These are phyloP conservation scores for Pipistrellus pygmaeus DNA, from an alignment of 2,797 vertebrate genomes.

Conservation along the genomic window DNA sequence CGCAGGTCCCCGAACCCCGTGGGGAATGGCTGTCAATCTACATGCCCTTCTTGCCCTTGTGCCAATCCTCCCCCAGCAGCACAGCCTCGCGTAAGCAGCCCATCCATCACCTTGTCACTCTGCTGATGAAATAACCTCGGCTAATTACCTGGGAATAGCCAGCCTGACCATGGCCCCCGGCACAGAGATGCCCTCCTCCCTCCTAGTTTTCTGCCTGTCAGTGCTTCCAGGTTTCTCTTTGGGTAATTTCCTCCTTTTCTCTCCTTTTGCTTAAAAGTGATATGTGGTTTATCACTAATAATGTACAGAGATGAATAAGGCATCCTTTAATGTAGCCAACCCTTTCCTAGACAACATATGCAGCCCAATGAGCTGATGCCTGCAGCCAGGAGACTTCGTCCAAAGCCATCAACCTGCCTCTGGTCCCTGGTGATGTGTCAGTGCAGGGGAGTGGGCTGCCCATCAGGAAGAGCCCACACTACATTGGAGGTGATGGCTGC, in stretches of 20 bases:
- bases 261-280: slow-evolving; percentile 46
- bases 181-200: not conserved
- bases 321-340: not conserved
- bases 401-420: not conserved
- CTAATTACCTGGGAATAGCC: slow-evolving; percentile 15
- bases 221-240: not conserved
- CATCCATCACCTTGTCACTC: not conserved
- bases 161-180: not conserved
- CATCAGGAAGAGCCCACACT: not conserved
- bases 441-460: not conserved
- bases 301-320: slow-evolving; percentile 61
- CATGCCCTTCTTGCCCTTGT: not conserved
- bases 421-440: not conserved
- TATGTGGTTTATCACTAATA: slow-evolving; percentile 77
- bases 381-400: not conserved
- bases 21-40: not conserved
- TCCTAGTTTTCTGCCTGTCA: not conserved
- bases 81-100: not conserved
- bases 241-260: slow-evolving; percentile 36
- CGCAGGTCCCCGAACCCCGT: not conserved
- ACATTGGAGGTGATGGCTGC: not conserved
- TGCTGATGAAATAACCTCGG: slow-evolving; percentile 20
- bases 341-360: not conserved
- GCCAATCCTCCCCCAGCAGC: not conserved
- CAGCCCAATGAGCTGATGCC: not conserved